phyloP scores from a whole-genome alignment of 2,797 vertebrate genomes.

The Galagoides demidoff region DNA sequence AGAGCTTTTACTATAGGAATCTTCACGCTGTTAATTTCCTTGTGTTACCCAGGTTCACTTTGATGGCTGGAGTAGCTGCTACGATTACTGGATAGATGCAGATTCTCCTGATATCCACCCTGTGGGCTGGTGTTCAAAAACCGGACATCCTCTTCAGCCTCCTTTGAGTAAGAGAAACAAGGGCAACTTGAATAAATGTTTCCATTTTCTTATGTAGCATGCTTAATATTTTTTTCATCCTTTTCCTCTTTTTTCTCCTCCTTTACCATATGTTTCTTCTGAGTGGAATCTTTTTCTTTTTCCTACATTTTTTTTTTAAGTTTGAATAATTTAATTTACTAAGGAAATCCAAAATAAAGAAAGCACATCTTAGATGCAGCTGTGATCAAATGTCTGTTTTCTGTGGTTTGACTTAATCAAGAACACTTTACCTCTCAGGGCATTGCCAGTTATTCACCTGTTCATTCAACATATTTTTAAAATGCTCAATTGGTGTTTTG shows the following conservation, averaged over 20 bases:
- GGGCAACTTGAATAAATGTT: not conserved
- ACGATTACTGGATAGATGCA: constrained; percentile 92
- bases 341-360: constrained; percentile 24
- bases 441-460: not conserved
- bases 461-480: not conserved
- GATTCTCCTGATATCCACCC: constrained; percentile 92
- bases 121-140: constrained; percentile 93
- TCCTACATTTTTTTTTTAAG: not conserved
- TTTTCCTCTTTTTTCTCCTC: not conserved
- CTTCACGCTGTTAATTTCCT: not conserved
- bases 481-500: not conserved
- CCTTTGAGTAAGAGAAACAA: constrained; percentile 89
- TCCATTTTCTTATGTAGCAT: not conserved
- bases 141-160: constrained; percentile 91
- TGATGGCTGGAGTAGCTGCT: constrained; percentile 92
- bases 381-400: not conserved
- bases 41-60: constrained; percentile 89
- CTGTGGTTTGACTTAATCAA: not conserved
- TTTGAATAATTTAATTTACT: not conserved
- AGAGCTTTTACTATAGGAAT: not conserved
- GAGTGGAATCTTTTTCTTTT: not conserved
- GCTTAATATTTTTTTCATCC: not conserved
- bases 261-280: not conserved
- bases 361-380: not conserved
- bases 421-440: not conserved